Conservation (phyloP, 2,888 invertebrate genomes). For the Harpalus rubripes region DNA sequence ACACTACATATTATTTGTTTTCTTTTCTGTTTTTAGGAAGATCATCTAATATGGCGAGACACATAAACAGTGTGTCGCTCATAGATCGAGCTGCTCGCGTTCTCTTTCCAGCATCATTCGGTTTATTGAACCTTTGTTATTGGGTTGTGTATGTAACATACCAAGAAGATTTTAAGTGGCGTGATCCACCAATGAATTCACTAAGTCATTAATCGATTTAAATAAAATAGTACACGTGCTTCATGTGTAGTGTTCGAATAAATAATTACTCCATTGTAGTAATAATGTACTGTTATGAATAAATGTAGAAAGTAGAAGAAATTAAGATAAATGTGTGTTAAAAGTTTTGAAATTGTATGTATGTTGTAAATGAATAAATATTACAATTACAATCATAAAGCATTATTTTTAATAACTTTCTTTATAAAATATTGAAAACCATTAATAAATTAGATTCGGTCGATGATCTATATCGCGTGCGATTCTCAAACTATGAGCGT, state of each 20-base stretch:
- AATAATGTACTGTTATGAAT: conserved; percentile 12
- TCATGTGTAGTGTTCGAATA: conserved; percentile 21
- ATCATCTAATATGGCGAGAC: conserved; percentile 78
- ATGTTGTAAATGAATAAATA: conserved; percentile 49
- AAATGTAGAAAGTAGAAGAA: conserved; percentile 20
- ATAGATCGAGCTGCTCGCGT: conserved; percentile 91
- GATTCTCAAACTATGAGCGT: background rate
- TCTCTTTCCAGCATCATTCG: conserved; percentile 92
- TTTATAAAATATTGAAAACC: conserved; percentile 44
- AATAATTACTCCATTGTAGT: background rate
- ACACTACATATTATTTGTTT: background rate
- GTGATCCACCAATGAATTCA: conserved; percentile 82
- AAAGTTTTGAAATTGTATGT: conserved; percentile 51
- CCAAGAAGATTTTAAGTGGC: conserved; percentile 87
- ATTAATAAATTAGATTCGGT: conserved; percentile 47
- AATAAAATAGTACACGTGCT: conserved; percentile 24
- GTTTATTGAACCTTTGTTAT: conserved; percentile 91
- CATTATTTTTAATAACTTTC: conserved; percentile 10
- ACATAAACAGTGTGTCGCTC: conserved; percentile 92
- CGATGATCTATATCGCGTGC: conserved; percentile 48
- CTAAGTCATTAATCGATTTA: conserved; percentile 77
- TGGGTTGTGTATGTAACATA: conserved; percentile 92
- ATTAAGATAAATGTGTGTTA: conserved; percentile 31
- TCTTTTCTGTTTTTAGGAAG: conserved; percentile 71
- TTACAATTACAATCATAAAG: conserved; percentile 15